A percentile compares a stretch with the other conserved stretches of the same genome.
These are phyloP conservation scores for Sisor rabdophorus DNA, from an alignment of 2,113 vertebrate species.

Conservation along the genomic window DNA sequence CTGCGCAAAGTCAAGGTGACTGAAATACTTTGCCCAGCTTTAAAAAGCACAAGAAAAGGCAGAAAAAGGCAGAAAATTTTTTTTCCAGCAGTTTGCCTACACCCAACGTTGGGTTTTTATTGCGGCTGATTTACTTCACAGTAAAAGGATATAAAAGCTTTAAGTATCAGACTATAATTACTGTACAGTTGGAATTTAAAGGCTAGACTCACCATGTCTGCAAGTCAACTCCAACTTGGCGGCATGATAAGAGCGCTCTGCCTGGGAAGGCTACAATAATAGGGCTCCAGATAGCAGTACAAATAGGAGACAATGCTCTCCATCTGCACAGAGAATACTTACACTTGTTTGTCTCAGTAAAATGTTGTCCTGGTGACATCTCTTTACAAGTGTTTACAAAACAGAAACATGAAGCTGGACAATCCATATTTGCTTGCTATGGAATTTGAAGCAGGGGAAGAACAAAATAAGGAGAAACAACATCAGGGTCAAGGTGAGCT, in stretches of 20 bases:
- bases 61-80: conserved; percentile 63
- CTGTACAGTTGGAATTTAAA: conserved; percentile 73
- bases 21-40: conserved; percentile 69
- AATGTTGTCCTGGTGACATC: conserved; percentile 53
- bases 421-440: neutral
- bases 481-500: conserved; percentile 75
- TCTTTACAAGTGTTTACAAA: conserved; percentile 32
- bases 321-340: conserved; percentile 57
- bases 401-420: conserved; percentile 2
- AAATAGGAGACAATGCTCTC: conserved; percentile 52
- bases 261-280: conserved; percentile 63
- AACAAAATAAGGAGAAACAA: conserved; percentile 55
- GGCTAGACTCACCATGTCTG: conserved; percentile 76
- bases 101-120: conserved; percentile 73
- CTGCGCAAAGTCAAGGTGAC: conserved; percentile 81
- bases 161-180: conserved; percentile 74
- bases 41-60: conserved; percentile 51
- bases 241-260: conserved; percentile 64
- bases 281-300: conserved; percentile 58
- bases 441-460: neutral
- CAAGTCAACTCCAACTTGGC: conserved; percentile 68
- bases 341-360: conserved; percentile 59
- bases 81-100: conserved; percentile 69
- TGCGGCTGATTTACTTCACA: conserved; percentile 77
- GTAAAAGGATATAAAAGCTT: conserved; percentile 77